Evolutionary conservation across 1,140 invertebrate genomes (phyloP), one percentile per base, ranked within the genome.

Genomic region (Cotesia glomerata): DNA sequence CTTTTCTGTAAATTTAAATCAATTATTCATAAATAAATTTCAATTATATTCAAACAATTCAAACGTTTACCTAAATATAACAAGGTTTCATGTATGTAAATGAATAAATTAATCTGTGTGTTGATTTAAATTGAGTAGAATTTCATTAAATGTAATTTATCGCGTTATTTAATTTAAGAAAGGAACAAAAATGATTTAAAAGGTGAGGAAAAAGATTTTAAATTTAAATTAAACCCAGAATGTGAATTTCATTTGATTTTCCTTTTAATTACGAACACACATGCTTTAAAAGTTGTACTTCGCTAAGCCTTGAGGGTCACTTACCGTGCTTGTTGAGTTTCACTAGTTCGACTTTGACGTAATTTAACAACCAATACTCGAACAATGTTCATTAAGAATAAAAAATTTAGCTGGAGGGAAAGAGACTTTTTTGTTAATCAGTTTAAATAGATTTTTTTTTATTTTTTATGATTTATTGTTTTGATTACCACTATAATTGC

Each of bases 341-440:
- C 95, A 72, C 91, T 92, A 0, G 91, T 93, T 71, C 92, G 91
- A 72, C 91, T 93, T 71, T 94, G 91, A 18, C 93, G 87, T 45
- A 97, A 81, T 82, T 97, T 97, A 14, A 94, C 90, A 4, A 97
- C 91, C 63, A 97, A 87, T 11, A 96, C 94, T 73, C 94, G 90
- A 73, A 97, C 93, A 35, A 97, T 96, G 79, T 95, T 95, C 54
- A 93, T 86, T 51, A 97, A 88, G 81, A 97, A 97, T 52, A 95
- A 83, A 64, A 95, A 91, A 84, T 97, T 97, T 26, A 95, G 88
- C 95, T 94, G 85, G 56, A 87, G 90, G 61, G 78, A 82, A 74
- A n/a, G 49, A 58, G 4, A 61, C 11, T 45, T 9, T 9, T 45
- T 45, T 32, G 51, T 51, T 67, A 13, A 45, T 26, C 26, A 34